Base-by-base conservation (phyloP, 2,888 invertebrate species). In the Plutella xylostella region DNA sequence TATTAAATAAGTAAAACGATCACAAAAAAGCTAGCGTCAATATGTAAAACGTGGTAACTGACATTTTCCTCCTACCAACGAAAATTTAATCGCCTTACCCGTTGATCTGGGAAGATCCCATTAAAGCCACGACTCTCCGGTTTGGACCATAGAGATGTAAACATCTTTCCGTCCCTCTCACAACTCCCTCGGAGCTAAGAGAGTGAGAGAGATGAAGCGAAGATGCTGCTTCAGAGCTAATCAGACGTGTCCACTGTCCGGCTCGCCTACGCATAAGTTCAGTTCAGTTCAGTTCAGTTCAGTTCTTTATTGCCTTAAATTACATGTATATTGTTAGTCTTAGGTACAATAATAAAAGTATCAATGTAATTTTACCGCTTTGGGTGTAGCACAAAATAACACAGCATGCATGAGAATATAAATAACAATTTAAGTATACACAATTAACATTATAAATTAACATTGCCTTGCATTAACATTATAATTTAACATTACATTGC, bases 221-320 rank as follows among this genome's bases (percentile, higher is more conserved):
- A 66, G 71, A 71, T 70, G 72, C 70, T 69, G 71, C 68, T 63
- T 63, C 71, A 65, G 60, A 67, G 58, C 79, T 78, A 80, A 82
- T 82, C 65, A 79, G 61, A 69, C 82, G 79, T 80, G 68, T 77
- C 82, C 70, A 72, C 68, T 77, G 72, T 77, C 80, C 73, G 61
- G 61, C 60, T 65, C 72, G 74, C 68, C 54, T 60, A 66, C 72
- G 75, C 78, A 77, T 77, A 33, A 20, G 11, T 28, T n/a, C n/a
- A n/a, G n/a, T n/a, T n/a, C n/a, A n/a, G n/a, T n/a, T n/a, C n/a
- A n/a, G n/a, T n/a, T n/a, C n/a, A n/a, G n/a, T n/a, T n/a, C n/a
- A n/a, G n/a, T n/a, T n/a, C n/a, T n/a, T n/a, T n/a, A n/a, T n/a
- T n/a, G n/a, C n/a, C n/a, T n/a, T n/a, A n/a, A n/a, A n/a, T n/a